phyloP scores from a whole-genome alignment of 2,888 invertebrate genomes.

The Allolobophora icterica region DNA sequence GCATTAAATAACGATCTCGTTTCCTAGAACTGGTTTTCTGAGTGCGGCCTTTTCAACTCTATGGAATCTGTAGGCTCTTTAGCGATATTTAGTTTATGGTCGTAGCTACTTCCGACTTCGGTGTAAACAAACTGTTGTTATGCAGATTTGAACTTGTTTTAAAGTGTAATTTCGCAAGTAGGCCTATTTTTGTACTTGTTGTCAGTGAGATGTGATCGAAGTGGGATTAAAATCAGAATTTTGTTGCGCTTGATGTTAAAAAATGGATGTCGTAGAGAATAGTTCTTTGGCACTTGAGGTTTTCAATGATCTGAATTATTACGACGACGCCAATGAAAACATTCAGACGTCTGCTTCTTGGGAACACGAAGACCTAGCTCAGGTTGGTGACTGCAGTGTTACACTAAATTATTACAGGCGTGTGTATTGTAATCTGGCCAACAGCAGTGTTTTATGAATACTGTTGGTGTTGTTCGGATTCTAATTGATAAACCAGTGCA shows the following conservation, averaged over 20 bases:
- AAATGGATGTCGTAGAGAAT: neutral
- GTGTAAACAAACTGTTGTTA: neutral
- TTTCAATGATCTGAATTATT: neutral
- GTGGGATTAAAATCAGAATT: neutral
- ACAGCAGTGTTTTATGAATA: no score
- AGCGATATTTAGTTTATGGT: neutral
- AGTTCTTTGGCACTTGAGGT: neutral
- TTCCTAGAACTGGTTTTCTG: no score
- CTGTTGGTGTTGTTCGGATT: neutral
- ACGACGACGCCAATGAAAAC: neutral
- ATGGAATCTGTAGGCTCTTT: neutral
- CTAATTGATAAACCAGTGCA: neutral
- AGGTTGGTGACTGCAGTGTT: constrained; percentile 1
- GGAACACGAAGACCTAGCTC: constrained; percentile 13
- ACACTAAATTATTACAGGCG: neutral
- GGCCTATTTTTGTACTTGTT: neutral
- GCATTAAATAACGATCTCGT: no score
- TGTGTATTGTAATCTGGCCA: neutral
- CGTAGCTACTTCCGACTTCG: neutral
- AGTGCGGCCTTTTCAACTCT: no score
- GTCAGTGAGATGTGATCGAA: neutral
- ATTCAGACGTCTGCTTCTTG: neutral
- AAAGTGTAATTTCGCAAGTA: neutral
- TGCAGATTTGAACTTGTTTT: neutral
- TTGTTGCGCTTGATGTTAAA: neutral